Percentiles rank a stretch among this genome's conserved stretches.
Evolutionary conservation across 92 coral and sea anemone genomes (phyloP).

Genomic region (Porites divaricata): DNA sequence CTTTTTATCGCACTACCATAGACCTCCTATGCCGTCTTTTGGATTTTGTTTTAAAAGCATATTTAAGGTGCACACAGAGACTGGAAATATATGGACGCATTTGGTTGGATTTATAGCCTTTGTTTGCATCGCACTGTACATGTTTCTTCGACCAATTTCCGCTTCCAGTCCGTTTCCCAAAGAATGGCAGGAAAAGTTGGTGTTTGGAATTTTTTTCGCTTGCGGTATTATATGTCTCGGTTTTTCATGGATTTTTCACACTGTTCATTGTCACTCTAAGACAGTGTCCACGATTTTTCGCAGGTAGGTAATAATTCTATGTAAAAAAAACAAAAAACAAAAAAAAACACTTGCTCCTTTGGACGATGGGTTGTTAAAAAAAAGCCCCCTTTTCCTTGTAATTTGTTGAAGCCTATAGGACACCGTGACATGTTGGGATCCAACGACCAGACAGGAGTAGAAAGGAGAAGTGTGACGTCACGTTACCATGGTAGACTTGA

Average conservation of each 20-base stretch:
- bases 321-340: no score
- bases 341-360: no score
- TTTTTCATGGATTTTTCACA: constrained; percentile 89
- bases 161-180: constrained; percentile 74
- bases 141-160: constrained; percentile 80
- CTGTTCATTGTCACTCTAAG: constrained; percentile 91
- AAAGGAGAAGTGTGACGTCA: no score
- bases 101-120: constrained; percentile 87
- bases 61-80: constrained; percentile 90
- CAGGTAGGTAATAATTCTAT: constrained; percentile 56
- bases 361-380: no score
- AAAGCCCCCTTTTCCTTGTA: no score
- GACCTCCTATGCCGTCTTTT: constrained; percentile 92
- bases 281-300: constrained; percentile 86
- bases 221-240: constrained; percentile 94
- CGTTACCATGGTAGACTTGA: no score
- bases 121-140: constrained; percentile 74
- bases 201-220: constrained; percentile 89
- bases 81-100: constrained; percentile 99
- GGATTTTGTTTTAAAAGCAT: constrained; percentile 88
- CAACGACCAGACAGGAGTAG: no score
- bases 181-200: constrained; percentile 85
- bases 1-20: constrained; percentile 79
- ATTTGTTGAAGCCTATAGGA: no score
- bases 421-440: no score